phyloP scores from a whole-genome alignment of 37 sponge, comb jelly and placozoan species.

The Tethya wilhelma region DNA sequence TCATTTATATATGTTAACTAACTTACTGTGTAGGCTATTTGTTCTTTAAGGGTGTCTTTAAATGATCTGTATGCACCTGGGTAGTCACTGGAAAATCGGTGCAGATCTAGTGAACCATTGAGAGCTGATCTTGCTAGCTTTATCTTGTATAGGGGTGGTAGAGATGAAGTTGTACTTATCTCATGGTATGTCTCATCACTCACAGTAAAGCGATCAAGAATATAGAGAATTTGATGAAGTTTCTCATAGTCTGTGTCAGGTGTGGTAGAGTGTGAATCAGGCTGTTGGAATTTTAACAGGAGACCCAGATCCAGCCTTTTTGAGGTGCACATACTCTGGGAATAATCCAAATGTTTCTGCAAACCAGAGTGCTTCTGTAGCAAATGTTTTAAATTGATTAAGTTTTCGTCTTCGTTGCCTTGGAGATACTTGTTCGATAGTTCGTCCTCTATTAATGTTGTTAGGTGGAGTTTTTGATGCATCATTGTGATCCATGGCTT shows the following conservation, averaged over 20 bases:
- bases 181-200: constrained; percentile 36
- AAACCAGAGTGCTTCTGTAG: constrained; percentile 5
- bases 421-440: neutral
- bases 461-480: neutral
- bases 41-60: neutral
- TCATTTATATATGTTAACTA: no score
- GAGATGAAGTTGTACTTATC: neutral
- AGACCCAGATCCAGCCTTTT: neutral
- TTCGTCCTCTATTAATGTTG: neutral
- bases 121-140: neutral
- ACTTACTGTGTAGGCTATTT: neutral
- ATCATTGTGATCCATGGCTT: neutral
- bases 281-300: neutral
- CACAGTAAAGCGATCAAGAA: constrained; percentile 24
- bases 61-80: constrained; percentile 4
- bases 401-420: neutral
- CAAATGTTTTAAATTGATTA: neutral
- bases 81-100: neutral
- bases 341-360: constrained; percentile 8
- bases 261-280: neutral
- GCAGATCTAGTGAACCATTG: neutral
- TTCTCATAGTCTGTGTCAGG: neutral
- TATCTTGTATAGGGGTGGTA: constrained; percentile 3
- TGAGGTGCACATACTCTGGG: neutral
- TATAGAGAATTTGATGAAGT: neutral